phyloP scores from a whole-genome alignment of 1,140 invertebrate species.

The Bombus sylvicola region DNA sequence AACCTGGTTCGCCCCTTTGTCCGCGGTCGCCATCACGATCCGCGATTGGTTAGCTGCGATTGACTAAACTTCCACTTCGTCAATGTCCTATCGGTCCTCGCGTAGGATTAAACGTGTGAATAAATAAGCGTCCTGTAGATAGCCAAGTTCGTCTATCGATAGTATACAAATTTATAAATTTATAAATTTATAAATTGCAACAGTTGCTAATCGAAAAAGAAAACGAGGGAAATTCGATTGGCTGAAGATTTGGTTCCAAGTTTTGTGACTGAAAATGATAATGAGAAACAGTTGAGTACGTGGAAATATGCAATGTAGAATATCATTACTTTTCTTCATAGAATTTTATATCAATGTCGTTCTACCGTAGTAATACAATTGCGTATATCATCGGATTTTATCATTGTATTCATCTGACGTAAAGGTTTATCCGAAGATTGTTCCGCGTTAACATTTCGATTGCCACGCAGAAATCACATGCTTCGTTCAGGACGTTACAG shows the following conservation, averaged over 20 bases:
- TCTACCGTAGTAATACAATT: no score
- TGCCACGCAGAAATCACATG: no score
- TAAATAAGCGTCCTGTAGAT: conserved; percentile 29
- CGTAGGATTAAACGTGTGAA: conserved; percentile 46
- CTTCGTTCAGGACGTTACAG: no score
- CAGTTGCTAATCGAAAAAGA: neutral
- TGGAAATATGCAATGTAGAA: neutral
- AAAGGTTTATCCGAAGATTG: no score
- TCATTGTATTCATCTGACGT: no score
- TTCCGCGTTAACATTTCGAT: no score
- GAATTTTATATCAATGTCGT: no score
- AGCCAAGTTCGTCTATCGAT: neutral
- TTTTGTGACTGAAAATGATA: neutral
- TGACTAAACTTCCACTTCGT: conserved; percentile 55
- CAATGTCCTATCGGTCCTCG: conserved; percentile 30
- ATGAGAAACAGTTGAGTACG: neutral
- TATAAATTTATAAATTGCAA: neutral
- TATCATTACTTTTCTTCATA: no score
- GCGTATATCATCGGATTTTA: no score
- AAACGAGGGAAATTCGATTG: neutral
- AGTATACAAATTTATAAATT: neutral
- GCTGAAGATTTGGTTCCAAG: neutral
- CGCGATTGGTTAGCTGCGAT: conserved; percentile 68
- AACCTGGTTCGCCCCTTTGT: conserved; percentile 66
- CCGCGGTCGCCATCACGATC: conserved; percentile 49